Base-by-base conservation (phyloP, 2,888 invertebrate genomes). In the Apomyelois bistriatella region DNA sequence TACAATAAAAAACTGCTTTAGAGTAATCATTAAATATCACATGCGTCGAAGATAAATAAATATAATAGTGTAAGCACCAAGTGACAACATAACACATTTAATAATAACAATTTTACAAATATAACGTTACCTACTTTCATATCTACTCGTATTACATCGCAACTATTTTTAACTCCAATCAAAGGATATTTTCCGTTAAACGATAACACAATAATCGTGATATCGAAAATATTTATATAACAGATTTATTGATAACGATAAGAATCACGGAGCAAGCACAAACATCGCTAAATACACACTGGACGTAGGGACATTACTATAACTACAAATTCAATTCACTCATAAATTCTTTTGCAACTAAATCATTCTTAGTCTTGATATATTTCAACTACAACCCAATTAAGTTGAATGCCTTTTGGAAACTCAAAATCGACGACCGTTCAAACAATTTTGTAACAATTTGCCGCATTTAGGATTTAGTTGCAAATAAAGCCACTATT, bases 291-390 rank as follows among this genome's bases (percentile, higher is more conserved):
- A 48, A 61, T 55, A 66, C 59, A 66, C 32, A 46, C 28, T 16
- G 16, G 32, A 35, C 73, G 79, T 75, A 79, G 76, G 71, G 62
- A 55, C 32, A 46, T 1, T 46, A 46, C 46, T 32, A 16, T 13
- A 9, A 32, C 46, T 46, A 46, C 22, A 7, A 32, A 12, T 46
- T 30, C 2, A 15, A 35, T 10, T 32, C 9, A 46, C 10, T 46
- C 16, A 13, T 22, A 30, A n/a, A 22, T 15, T 56, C 58, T 59
- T 70, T 61, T 64, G 76, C 79, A 82, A 81, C 82, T 82, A 76
- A 76, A 78, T 61, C 75, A 76, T 76, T 70, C 62, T 59, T 73
- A 78, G 3, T 6, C 6, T n/a, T 5, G 3, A 41, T 6, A 38
- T 15, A 5, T n/a, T 22, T 22, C 22, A 22, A 10, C 42, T 43